A percentile compares a stretch with the other conserved stretches of the same genome.
Evolutionary conservation across 2,113 vertebrate genomes (phyloP).

Genomic region (Sporophila hypoxantha): DNA sequence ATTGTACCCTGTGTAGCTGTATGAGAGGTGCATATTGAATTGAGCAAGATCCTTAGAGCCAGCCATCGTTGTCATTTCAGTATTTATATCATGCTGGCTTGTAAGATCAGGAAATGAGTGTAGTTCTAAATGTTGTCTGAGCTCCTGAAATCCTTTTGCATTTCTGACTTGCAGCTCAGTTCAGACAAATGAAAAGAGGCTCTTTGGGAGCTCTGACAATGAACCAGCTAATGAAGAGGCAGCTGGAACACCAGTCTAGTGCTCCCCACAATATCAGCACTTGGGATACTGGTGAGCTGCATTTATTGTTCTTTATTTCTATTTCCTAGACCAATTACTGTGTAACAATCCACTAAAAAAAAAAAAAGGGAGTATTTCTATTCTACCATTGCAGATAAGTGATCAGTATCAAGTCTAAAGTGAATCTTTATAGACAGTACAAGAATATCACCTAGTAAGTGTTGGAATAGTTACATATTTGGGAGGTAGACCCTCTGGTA

Average conservation of each 20-base stretch:
- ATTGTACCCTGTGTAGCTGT: not conserved
- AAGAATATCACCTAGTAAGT: not conserved
- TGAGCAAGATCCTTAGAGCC: not conserved
- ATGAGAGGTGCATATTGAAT: not conserved
- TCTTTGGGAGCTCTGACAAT: constrained; percentile 94
- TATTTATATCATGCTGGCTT: not conserved
- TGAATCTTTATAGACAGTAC: not conserved
- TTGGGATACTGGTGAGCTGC: constrained; percentile 92
- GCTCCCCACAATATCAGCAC: constrained; percentile 96
- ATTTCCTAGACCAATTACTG: constrained; percentile 28
- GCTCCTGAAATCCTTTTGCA: constrained; percentile 55
- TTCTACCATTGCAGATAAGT: not conserved
- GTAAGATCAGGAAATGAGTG: not conserved
- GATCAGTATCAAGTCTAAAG: not conserved
- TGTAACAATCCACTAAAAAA: not conserved
- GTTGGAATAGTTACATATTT: not conserved
- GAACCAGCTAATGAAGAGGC: constrained; percentile 97
- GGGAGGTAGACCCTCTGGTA: not conserved
- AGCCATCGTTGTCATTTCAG: not conserved
- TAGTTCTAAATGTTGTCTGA: constrained; percentile 52
- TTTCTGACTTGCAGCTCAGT: constrained; percentile 87
- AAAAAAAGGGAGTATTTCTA: not conserved
- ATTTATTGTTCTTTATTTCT: constrained; percentile 62
- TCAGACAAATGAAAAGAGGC: constrained; percentile 95
- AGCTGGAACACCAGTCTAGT: constrained; percentile 97